These are phyloP conservation scores for Bembecia ichneumoniformis DNA, from an alignment of 2,888 invertebrate genomes.

Conservation along the genomic window DNA sequence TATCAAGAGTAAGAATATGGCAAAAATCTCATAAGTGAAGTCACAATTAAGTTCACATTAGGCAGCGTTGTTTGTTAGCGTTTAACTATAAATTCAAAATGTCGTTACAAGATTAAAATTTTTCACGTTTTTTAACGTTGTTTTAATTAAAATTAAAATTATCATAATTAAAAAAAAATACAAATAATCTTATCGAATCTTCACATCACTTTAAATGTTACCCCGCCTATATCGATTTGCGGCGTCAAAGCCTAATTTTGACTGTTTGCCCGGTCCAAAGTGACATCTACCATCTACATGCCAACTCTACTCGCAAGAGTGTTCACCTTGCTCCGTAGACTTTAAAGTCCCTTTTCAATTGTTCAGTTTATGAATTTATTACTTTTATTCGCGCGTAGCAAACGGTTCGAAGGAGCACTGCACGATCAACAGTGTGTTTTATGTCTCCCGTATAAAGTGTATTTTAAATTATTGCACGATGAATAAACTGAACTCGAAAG, in stretches of 20 bases:
- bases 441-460: slow-evolving; percentile 2
- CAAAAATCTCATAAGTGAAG: no score
- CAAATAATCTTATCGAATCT: neutral
- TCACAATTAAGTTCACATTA: no score
- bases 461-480: slow-evolving; percentile 8
- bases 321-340: neutral
- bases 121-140: no score
- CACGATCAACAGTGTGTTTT: slow-evolving; percentile 6
- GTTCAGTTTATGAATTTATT: neutral
- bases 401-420: neutral
- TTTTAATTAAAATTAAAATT: no score
- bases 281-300: neutral
- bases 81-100: no score
- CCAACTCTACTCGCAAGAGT: neutral
- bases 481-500: slow-evolving; percentile 9
- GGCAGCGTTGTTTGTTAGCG: no score
- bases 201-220: slow-evolving; percentile 27
- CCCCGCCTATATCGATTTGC: slow-evolving; percentile 56
- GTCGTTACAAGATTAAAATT: no score
- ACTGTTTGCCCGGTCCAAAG: slow-evolving; percentile 32
- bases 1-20: no score
- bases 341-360: neutral
- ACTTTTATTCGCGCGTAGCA: neutral
- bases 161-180: no score
- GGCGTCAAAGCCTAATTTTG: slow-evolving; percentile 48